These are phyloP conservation scores for Vidua macroura DNA, from an alignment of 2,113 vertebrate genomes.

Conservation along the genomic window DNA sequence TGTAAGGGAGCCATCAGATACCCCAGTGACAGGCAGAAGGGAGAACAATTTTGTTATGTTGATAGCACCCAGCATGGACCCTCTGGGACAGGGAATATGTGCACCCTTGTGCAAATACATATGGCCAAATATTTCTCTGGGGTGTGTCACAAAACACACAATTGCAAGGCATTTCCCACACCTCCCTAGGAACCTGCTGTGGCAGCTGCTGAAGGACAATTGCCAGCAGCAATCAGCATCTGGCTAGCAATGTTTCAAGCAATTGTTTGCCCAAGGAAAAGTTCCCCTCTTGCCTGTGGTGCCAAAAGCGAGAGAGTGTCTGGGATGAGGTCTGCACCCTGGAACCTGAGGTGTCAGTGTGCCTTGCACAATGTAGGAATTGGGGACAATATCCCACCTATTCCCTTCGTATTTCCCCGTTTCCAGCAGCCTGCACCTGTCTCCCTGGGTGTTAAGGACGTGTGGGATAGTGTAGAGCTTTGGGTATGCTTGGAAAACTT, in stretches of 20 bases:
- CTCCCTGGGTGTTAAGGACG: not conserved
- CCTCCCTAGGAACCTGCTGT: not conserved
- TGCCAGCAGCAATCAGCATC: not conserved
- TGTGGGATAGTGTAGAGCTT: not conserved
- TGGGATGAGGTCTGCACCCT: not conserved
- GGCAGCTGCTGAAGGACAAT: conserved; percentile 36
- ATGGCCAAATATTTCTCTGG: not conserved
- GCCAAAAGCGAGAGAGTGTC: not conserved
- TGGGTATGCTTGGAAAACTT: not conserved
- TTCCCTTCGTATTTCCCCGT: not conserved
- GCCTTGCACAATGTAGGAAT: not conserved
- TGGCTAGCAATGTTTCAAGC: not conserved
- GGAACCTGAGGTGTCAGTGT: not conserved
- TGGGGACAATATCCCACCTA: not conserved
- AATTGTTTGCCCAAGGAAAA: not conserved
- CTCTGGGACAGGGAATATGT: not conserved
- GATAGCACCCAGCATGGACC: not conserved
- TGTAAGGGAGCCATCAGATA: not conserved
- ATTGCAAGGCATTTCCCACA: not conserved
- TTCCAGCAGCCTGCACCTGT: not conserved
- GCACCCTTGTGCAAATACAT: not conserved
- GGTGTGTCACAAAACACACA: not conserved
- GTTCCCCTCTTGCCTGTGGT: not conserved
- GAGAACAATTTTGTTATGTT: not conserved
- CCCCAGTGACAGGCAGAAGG: not conserved